Base-by-base conservation (phyloP, 2,113 vertebrate species). In the Natator depressus region DNA sequence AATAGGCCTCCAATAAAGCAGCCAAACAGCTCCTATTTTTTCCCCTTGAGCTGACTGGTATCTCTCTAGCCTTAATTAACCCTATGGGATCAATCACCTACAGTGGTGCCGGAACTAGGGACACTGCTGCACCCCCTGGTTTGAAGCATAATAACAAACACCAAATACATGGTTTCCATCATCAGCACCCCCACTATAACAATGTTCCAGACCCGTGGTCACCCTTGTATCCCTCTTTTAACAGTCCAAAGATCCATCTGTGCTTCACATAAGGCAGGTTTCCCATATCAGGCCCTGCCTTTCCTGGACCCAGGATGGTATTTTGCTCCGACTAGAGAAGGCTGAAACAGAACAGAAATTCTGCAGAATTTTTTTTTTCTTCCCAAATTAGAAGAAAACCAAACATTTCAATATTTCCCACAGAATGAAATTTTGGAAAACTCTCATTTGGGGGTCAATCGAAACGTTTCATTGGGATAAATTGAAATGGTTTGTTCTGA, bases 291-390 rank as follows among this genome's bases (percentile, higher is more conserved):
- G 51, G 22, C 0, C 0, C 49, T 53, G 54, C 46, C 95, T 80
- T 95, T 79, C 80, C 65, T 0, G 10, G 76, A 10, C 4, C n/a
- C 17, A 20, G n/a, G 16, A 10, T 38, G 38, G n/a, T 75, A n/a
- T 11, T 42, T 42, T 22, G n/a, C 69, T n/a, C 69, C 3, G 35
- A 38, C 22, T 5, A 22, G n/a, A 22, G 4, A n/a, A 5, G 69
- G n/a, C 38, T 5, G 20, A 65, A 85, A 49, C 82, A 59, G 6
- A 55, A 81, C 72, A 50, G 49, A 13, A 55, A 11, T 35, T 89
- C 38, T 22, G 84, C 85, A 90, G n/a, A 89, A 81, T 87, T 89
- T 80, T 95, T 93, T 86, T 86, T 88, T 95, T 12, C 53, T 20
- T 19, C 20, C 57, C 57, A 59, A 49, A 50, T 90, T 7, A 88